These are phyloP conservation scores for Brachystomella parvula DNA, from an alignment of 1,140 invertebrate species.

Conservation along the genomic window DNA sequence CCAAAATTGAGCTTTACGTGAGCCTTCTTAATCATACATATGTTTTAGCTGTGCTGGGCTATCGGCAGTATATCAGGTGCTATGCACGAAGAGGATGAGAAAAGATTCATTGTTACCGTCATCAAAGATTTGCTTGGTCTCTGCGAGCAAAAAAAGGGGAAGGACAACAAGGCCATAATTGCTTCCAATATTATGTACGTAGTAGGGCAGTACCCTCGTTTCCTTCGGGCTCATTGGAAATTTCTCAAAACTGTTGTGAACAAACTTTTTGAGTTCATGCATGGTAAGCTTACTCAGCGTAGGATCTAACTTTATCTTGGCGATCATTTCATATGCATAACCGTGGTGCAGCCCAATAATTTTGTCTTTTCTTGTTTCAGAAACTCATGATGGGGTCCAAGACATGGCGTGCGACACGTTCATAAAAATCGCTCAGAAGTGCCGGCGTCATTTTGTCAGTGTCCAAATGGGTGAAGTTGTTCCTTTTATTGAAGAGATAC, in stretches of 20 bases:
- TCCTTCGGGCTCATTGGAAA: conserved; percentile 98
- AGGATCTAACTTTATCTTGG: no score
- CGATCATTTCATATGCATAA: no score
- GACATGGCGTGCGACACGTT: conserved; percentile 99
- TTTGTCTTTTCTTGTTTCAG: conserved; percentile 47
- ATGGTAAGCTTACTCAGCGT: conserved; percentile 56
- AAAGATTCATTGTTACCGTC: conserved; percentile 96
- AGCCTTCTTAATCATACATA: background rate
- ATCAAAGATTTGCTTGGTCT: conserved; percentile 97
- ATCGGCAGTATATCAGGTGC: conserved; percentile 99
- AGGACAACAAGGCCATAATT: conserved; percentile 99
- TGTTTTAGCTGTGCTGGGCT: conserved; percentile 84
- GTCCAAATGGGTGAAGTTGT: conserved; percentile 91
- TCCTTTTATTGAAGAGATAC: conserved; percentile 98
- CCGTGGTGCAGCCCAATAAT: no score
- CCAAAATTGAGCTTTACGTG: background rate
- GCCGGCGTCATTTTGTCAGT: conserved; percentile 93
- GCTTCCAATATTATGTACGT: conserved; percentile 99
- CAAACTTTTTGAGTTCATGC: conserved; percentile 99
- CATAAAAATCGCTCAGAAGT: conserved; percentile 99
- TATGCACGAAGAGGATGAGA: conserved; percentile 99
- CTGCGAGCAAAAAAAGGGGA: conserved; percentile 98
- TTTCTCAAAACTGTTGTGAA: conserved; percentile 99
- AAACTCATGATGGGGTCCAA: conserved; percentile 98
- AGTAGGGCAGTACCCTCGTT: conserved; percentile 98